Base-by-base conservation (phyloP, 2,888 invertebrate genomes). In the Atrina japonica region DNA sequence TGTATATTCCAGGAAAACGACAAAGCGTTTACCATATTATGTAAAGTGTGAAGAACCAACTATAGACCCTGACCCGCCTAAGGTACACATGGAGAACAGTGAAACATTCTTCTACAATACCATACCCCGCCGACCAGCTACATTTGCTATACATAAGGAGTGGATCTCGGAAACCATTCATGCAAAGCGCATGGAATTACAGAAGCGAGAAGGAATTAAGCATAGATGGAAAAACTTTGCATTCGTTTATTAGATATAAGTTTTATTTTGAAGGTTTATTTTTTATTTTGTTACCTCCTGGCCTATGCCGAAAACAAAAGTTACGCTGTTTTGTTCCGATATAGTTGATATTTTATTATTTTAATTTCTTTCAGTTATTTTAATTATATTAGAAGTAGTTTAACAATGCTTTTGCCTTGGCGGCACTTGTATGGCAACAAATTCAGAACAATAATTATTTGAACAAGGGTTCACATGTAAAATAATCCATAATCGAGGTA, bases 51-150 rank as follows among this genome's bases (percentile, higher is more conserved):
- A 75, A 0, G 85, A 81, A 47, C 88, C 88, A 18, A 80, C 76
- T 35, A 68, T 85, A 1, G 78, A 83, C 18, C 81, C 83, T 6
- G 85, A 87, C 21, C 86, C 88, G 6, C 88, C 88, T 0, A 76
- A 67, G 35, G 83, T 83, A 6, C 83, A 86, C 77, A 88, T 88
- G 85, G 84, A 88, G 73, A 86, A 84, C 74, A 82, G 75, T 53
- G 88, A 89, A 43, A 88, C 89, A n/a, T 90, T 88, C 77, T 90
- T 89, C 85, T 78, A 80, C 66, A 90, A 89, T 77, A 90, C 90
- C 11, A 88, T 90, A 52, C 90, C 90, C 1, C 74, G 82, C 3
- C 77, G 83, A 23, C 85, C 84, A 1, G 67, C 81, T 75, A 82
- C 86, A 5, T 89, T 86, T 73, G 76, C 84, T 25, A 86, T 90